phyloP scores from a whole-genome alignment of 2,113 vertebrate genomes.

The Empidonax alnorum region DNA sequence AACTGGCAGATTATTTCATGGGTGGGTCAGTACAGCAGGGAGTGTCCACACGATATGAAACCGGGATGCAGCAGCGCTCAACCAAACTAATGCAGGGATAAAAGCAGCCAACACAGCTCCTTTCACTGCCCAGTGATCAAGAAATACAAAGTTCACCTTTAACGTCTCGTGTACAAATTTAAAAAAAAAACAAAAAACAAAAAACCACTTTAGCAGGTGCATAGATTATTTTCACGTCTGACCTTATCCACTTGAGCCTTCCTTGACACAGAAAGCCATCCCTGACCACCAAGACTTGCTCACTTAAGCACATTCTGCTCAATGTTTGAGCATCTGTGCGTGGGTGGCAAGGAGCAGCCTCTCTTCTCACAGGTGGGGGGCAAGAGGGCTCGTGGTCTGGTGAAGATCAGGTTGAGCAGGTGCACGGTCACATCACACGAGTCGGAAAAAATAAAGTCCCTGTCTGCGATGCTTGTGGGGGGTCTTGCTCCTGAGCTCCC shows the following conservation, averaged over 20 bases:
- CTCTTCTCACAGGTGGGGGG: accelerated
- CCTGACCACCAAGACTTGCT: neutral
- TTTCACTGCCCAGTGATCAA: neutral
- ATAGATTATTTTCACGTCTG: neutral
- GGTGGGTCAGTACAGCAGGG: neutral
- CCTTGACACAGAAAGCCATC: neutral
- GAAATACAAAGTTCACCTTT: neutral
- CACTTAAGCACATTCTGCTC: neutral
- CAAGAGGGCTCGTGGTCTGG: accelerated
- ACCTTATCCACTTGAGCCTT: neutral
- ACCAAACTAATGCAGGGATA: neutral
- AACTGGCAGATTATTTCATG: neutral
- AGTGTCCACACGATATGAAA: neutral
- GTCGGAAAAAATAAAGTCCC: neutral
- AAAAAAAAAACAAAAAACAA: neutral
- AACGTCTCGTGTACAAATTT: neutral
- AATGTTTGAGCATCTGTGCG: neutral
- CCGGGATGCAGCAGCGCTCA: neutral
- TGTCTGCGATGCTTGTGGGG: neutral
- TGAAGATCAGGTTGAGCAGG: neutral
- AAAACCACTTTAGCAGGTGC: neutral
- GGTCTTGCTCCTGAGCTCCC: neutral
- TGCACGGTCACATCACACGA: accelerated
- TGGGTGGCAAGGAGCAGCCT: neutral
- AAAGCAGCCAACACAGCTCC: neutral